Evolutionary conservation across 2,113 vertebrate species (phyloP).

Genomic region (Channa maculata): DNA sequence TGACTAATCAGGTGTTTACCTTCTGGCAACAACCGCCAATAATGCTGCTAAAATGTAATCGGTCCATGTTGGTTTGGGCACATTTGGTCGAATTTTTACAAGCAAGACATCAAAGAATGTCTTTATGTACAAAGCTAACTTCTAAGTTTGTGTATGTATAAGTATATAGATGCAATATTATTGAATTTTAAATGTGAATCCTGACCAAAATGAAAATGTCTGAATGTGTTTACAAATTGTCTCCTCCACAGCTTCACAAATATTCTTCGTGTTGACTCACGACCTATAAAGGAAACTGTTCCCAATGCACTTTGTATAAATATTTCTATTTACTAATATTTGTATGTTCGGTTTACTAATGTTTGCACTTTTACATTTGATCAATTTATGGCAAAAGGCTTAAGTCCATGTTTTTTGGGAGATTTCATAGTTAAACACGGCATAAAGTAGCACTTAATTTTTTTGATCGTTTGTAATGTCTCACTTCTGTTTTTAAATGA

Average conservation of each 20-base stretch:
- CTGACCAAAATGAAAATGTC: conserved; percentile 59
- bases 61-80: conserved; percentile 41
- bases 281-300: conserved; percentile 24
- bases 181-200: conserved; percentile 51
- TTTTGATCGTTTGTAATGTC: conserved; percentile 21
- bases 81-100: conserved; percentile 60
- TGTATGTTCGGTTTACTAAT: conserved; percentile 39
- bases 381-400: neutral
- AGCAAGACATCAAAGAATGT: conserved; percentile 25
- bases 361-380: conserved; percentile 55
- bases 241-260: conserved; percentile 9
- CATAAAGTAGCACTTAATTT: conserved; percentile 57
- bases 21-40: conserved; percentile 39
- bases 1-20: conserved; percentile 54
- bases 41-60: conserved; percentile 72
- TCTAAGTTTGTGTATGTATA: conserved; percentile 21
- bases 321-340: conserved; percentile 12
- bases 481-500: conserved; percentile 18
- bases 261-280: conserved; percentile 40
- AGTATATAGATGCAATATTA: conserved; percentile 46
- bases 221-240: conserved; percentile 62
- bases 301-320: conserved; percentile 66
- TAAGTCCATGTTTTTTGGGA: conserved; percentile 6
- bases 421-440: conserved; percentile 21
- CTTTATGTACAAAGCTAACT: conserved; percentile 51